Base-by-base conservation (phyloP, 2,113 vertebrate genomes). In the Psilopsiagon aurifrons region DNA sequence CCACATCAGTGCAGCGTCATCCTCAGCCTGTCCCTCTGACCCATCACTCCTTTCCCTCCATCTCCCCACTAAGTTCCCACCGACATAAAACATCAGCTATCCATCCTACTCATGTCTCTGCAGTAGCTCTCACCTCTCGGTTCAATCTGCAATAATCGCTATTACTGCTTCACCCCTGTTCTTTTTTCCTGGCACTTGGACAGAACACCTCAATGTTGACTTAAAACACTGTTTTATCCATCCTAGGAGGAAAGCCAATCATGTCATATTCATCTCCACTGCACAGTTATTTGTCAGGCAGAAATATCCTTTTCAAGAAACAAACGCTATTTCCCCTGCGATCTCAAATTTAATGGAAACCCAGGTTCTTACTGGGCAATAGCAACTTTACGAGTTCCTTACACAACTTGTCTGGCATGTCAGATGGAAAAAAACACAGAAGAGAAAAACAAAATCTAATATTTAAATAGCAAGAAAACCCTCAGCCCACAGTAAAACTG, bases 151-250 rank as follows among this genome's bases (percentile, higher is more conserved):
- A 51, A 11, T 33, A 17, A 16, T n/a, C 74, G 52, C 41, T 81
- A 33, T 68, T 68, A 52, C 39, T 1, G 0, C 51, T 80, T 70
- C 39, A 17, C 22, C 46, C 57, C 54, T 16, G 35, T 7, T 71
- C 73, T 73, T 46, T 69, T 66, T 52, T 64, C 52, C 78, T 77
- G 64, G 87, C 78, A 35, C 55, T 83, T 28, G 68, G 33, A 94
- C 69, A 89, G 46, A 95, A 90, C 92, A 90, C 82, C 87, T 85
- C 84, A 54, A 41, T 9, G 51, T 28, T 90, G 78, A 39, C 79
- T 85, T 63, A 63, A 37, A 83, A 44, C 37, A 3, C 37, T 43
- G 4, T 54, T 80, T 80, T 66, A 33, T 83, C 51, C 71, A 75
- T 13, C 60, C 85, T 14, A 37, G 80, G 31, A 95, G 74, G 55